Evolutionary conservation across 2,888 invertebrate species (phyloP), one percentile per base, ranked within the genome.

Genomic region (Amiota mariae): DNA sequence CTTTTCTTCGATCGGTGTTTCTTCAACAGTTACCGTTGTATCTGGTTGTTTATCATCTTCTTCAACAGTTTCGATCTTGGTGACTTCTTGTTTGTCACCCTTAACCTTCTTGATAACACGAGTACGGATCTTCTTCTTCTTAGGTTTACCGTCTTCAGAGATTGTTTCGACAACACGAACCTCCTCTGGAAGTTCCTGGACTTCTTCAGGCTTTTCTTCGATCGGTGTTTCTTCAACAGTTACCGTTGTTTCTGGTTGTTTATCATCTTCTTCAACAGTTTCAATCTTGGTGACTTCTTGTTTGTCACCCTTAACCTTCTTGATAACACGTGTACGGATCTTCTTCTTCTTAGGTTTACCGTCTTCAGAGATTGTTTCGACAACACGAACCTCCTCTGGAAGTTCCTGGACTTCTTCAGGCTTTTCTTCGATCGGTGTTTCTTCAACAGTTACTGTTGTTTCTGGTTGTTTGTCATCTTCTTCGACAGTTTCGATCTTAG

Each of bases 161-260:
- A 87, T 85, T 70, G 90, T 88, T 80, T 87, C 86, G 2, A 87
- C 85, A 0, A 83, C 82, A 9, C 73, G 80, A 72, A 77, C 75
- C 73, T 73, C 70, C 75, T 73, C 70, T 48, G 73, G 74, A 46
- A 73, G 57, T 36, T 73, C 73, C 12, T 61, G 24, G 2, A 73
- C 66, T 15, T 73, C 63, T 59, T 73, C 51, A 4, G 73, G 70
- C n/a, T 73, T 47, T 63, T 73, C 73, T 57, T 89, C 1, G 74
- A 88, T 80, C 24, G 83, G 1, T 87, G 87, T 72, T 59, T 85
- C 81, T 51, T 79, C 72, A 0, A 83, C 78, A 8, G 73, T 75
- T 11, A 77, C 73, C 18, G 76, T 77, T 6, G 74, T 78, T 51
- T 75, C 73, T 46, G 78, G 77, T 36, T 59, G 67, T 51, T 72